A percentile compares a stretch with the other conserved stretches of the same genome.
phyloP scores from a whole-genome alignment of 2,888 invertebrate genomes.

The Anthrax anthrax region DNA sequence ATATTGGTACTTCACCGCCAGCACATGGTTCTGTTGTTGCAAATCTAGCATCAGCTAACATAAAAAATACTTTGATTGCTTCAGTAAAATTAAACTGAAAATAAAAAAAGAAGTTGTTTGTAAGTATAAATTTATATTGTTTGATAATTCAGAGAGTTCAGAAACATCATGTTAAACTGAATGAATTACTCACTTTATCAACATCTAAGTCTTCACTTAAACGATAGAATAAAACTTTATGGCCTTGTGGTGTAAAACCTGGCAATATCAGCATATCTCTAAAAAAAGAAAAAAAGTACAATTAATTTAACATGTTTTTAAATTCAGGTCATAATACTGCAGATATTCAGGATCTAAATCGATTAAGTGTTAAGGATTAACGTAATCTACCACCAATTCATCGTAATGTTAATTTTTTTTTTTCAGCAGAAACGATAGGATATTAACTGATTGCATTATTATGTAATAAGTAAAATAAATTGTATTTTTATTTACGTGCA shows the following conservation, averaged over 20 bases:
- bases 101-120: not conserved
- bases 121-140: too few relatives aligned
- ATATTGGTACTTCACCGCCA: conserved; percentile 55
- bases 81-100: conserved; percentile 47
- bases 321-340: too few relatives aligned
- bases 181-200: conserved; percentile 32
- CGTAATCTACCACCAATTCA: too few relatives aligned
- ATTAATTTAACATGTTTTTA: not conserved
- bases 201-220: conserved; percentile 43
- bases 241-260: conserved; percentile 48
- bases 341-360: too few relatives aligned
- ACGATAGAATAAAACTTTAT: conserved; percentile 51
- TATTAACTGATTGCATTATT: too few relatives aligned
- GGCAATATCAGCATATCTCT: conserved; percentile 57
- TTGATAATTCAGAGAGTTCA: not conserved
- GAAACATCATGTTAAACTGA: not conserved
- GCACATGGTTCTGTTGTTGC: conserved; percentile 41
- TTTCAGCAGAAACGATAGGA: too few relatives aligned
- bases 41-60: conserved; percentile 54
- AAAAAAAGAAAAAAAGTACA: conserved; percentile 22
- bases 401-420: too few relatives aligned
- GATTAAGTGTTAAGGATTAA: too few relatives aligned
- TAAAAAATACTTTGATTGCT: conserved; percentile 54
- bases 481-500: conserved; percentile 6
- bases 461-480: too few relatives aligned